A percentile compares a stretch with the other conserved stretches of the same genome.
Conservation (phyloP, 2,797 vertebrate genomes). For the Sus cebifrons region DNA sequence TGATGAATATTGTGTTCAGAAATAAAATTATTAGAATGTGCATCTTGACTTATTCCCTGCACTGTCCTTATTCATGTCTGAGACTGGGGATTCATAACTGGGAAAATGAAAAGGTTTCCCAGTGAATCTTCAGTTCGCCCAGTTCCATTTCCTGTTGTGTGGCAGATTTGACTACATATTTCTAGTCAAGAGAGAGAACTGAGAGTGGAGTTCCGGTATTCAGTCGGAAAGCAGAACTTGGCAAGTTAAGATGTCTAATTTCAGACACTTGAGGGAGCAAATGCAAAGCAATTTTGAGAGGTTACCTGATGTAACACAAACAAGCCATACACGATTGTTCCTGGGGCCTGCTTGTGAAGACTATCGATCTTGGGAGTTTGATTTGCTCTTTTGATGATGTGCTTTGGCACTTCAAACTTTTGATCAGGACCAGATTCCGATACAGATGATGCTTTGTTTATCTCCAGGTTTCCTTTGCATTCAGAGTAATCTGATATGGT, state of each 20-base stretch:
- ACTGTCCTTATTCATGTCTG: background rate
- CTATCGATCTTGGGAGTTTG: slow-evolving; percentile 48
- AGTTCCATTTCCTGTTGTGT: background rate
- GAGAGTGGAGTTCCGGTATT: background rate
- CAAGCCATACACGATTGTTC: slow-evolving; percentile 36
- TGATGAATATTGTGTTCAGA: background rate
- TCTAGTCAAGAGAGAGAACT: background rate
- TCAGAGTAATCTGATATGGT: slow-evolving; percentile 1
- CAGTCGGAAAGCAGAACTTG: background rate
- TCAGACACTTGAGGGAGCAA: background rate
- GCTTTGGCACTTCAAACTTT: background rate
- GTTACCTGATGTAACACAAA: slow-evolving; percentile 62
- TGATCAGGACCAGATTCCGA: background rate
- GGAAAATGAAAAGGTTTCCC: background rate
- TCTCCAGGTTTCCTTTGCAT: slow-evolving; percentile 9
- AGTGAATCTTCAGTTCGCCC: background rate
- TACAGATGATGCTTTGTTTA: slow-evolving; percentile 8
- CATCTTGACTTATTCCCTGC: background rate
- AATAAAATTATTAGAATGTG: background rate
- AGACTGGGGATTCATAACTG: background rate
- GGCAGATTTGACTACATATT: background rate
- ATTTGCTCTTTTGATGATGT: background rate
- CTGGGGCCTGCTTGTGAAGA: background rate
- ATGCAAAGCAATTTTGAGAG: background rate
- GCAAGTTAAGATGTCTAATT: background rate